A percentile compares a stretch with the other conserved stretches of the same genome.
Conservation (phyloP, 2,888 invertebrate genomes). For the Luperina nickerlii region DNA sequence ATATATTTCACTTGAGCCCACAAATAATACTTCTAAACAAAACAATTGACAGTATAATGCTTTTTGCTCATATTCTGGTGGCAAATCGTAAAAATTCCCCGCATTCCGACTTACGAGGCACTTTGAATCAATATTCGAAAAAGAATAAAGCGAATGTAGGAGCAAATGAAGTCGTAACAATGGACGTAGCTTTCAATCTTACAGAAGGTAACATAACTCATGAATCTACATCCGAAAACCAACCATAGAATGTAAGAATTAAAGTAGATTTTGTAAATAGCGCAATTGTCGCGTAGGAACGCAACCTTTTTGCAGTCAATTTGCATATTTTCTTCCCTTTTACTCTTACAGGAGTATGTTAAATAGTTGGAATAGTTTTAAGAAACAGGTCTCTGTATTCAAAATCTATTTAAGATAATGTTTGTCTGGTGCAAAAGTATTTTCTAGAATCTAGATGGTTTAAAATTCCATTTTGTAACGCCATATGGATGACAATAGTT, state of each 20-base stretch:
- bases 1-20: constrained; percentile 60
- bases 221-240: constrained; percentile 31
- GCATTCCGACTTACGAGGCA: constrained; percentile 86
- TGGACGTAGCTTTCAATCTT: constrained; percentile 67
- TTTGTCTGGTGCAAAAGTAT: constrained; percentile 31
- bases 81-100: constrained; percentile 87
- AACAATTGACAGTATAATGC: constrained; percentile 65
- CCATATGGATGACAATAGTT: not conserved
- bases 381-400: constrained; percentile 41
- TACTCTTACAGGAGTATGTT: constrained; percentile 75
- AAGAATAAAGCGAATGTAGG: constrained; percentile 76
- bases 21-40: constrained; percentile 59
- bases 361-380: constrained; percentile 69
- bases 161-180: constrained; percentile 90
- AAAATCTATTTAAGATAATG: constrained; percentile 57
- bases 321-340: constrained; percentile 82
- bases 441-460: constrained; percentile 14
- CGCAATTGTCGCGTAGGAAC: constrained; percentile 48
- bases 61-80: constrained; percentile 72
- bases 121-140: constrained; percentile 88
- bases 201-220: constrained; percentile 67
- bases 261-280: constrained; percentile 38
- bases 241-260: not conserved
- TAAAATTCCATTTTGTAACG: not conserved
- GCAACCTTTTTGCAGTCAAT: constrained; percentile 72